Conservation (phyloP, 1,140 invertebrate species). For the Sminthurinus signatus region DNA sequence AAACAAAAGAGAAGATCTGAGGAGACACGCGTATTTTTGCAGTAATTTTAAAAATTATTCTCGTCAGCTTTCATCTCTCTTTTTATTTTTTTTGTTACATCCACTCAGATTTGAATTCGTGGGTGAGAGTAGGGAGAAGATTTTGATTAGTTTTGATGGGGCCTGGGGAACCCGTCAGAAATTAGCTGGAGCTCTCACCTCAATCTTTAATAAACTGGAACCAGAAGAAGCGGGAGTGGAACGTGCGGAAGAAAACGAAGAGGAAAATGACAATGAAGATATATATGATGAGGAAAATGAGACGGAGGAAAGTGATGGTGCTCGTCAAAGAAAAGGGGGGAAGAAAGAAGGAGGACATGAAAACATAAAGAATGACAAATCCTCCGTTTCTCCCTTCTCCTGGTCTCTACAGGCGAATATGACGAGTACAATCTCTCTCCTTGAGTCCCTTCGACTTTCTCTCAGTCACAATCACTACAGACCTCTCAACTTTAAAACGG, state of each 20-base stretch:
- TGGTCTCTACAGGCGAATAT: conserved; percentile 24
- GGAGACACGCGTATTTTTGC: too few species aligned
- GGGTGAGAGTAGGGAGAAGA: too few species aligned
- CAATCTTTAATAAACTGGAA: neutral
- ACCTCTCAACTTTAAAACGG: conserved; percentile 32
- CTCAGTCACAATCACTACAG: conserved; percentile 24
- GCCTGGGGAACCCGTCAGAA: conserved; percentile 19
- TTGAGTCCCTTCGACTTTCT: conserved; percentile 15
- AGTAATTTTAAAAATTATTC: too few species aligned
- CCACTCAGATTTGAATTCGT: too few species aligned
- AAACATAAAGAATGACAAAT: neutral
- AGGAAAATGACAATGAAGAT: conserved; percentile 14
- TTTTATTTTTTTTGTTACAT: too few species aligned
- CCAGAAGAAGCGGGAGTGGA: neutral
- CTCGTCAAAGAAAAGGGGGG: conserved; percentile 10
- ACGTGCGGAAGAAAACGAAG: neutral
- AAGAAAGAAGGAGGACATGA: neutral
- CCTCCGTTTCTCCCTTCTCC: neutral
- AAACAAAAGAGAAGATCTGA: too few species aligned
- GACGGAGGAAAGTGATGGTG: conserved; percentile 9
- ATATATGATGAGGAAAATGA: conserved; percentile 11
- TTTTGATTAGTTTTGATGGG: conserved; percentile 31
- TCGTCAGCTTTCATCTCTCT: too few species aligned
- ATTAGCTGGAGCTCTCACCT: conserved; percentile 13
- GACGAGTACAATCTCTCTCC: conserved; percentile 12